These are phyloP conservation scores for Pelvicachromis taeniatus DNA, from an alignment of 2,113 vertebrate species.

Conservation along the genomic window DNA sequence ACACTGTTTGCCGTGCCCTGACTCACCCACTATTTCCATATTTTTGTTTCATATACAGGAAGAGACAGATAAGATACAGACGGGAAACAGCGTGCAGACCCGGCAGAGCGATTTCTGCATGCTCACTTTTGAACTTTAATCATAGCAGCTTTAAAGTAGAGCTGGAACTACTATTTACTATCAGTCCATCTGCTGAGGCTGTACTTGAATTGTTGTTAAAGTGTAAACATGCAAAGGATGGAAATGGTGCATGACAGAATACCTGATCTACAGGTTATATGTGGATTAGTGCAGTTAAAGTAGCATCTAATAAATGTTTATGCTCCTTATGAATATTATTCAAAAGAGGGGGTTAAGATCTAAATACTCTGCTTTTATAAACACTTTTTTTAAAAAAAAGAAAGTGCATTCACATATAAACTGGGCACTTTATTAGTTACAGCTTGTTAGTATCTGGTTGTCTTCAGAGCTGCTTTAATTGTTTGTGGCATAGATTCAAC, in stretches of 20 bases:
- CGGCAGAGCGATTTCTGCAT: neutral
- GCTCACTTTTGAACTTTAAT: neutral
- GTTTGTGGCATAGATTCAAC: too few species aligned
- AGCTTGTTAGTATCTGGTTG: neutral
- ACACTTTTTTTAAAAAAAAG: neutral
- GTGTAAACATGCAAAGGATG: neutral
- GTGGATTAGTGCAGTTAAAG: neutral
- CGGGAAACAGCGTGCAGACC: neutral
- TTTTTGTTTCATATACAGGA: conserved; percentile 23
- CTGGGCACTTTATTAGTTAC: neutral
- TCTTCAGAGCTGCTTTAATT: neutral
- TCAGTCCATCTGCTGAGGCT: neutral
- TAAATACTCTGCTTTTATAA: neutral
- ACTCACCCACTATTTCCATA: conserved; percentile 34
- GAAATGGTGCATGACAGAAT: neutral
- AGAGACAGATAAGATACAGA: conserved; percentile 13
- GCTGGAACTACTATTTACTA: neutral
- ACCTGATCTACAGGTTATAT: neutral
- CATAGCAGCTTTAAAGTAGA: neutral
- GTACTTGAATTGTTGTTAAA: neutral
- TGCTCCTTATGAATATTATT: neutral
- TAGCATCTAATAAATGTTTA: neutral
- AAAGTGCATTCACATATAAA: neutral
- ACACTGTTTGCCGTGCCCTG: conserved; percentile 4
- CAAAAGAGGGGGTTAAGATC: neutral